Conservation (phyloP, 1,140 invertebrate genomes). For the Dufourea novaeangliae region DNA sequence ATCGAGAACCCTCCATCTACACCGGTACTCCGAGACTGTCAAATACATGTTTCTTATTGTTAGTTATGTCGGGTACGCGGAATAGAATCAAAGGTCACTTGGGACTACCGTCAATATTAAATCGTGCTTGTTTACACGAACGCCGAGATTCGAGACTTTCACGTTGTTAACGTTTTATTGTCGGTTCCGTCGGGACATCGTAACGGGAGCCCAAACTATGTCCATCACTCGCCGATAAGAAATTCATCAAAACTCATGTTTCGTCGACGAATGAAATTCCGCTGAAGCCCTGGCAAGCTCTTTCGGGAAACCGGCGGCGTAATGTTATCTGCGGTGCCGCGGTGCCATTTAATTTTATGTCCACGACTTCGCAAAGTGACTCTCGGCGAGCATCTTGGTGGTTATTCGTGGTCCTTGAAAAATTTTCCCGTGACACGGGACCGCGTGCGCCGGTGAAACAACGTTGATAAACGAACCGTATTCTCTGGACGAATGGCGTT, state of each 20-base stretch:
- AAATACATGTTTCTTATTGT: no score
- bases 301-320: not conserved
- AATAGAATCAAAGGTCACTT: no score
- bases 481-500: constrained; percentile 7
- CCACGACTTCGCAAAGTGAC: constrained; percentile 34
- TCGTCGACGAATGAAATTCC: not conserved
- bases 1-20: not conserved
- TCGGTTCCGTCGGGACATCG: no score
- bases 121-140: no score
- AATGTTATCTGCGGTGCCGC: constrained; percentile 42
- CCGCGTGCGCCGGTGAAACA: not conserved
- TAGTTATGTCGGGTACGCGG: no score
- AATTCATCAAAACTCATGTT: constrained; percentile 34
- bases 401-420: constrained; percentile 34
- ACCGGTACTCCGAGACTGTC: no score
- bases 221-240: constrained; percentile 31
- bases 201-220: not conserved
- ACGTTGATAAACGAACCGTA: constrained; percentile 41
- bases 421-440: constrained; percentile 17
- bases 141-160: no score
- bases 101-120: no score
- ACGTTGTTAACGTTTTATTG: no score
- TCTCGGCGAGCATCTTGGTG: constrained; percentile 30
- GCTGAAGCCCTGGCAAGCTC: not conserved
- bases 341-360: constrained; percentile 43